These are phyloP conservation scores for Ia io DNA, from an alignment of 2,113 vertebrate genomes.

Conservation along the genomic window DNA sequence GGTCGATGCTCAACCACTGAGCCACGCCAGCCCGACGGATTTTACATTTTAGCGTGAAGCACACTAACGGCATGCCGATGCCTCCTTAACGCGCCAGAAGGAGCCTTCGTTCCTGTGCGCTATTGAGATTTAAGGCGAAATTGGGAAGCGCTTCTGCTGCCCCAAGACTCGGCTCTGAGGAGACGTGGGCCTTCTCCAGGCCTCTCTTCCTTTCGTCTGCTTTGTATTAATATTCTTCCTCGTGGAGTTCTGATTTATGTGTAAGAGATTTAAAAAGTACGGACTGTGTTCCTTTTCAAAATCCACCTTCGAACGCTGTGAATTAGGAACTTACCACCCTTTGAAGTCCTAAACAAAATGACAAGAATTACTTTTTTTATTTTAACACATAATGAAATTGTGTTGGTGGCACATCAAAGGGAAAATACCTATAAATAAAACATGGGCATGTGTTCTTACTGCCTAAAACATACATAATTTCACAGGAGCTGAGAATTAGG, in stretches of 20 bases:
- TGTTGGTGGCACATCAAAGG: slow-evolving; percentile 49
- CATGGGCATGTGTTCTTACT: not conserved
- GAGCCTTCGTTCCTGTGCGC: not conserved
- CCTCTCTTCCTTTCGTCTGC: not conserved
- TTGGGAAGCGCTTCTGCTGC: not conserved
- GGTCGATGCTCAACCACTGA: no score
- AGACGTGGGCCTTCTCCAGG: not conserved
- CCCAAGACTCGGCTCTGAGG: not conserved
- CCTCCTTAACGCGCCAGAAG: not conserved
- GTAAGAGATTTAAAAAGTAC: not conserved
- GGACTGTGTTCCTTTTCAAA: not conserved
- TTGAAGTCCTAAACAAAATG: slow-evolving; percentile 54
- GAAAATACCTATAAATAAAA: slow-evolving; percentile 43
- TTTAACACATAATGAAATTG: slow-evolving; percentile 34
- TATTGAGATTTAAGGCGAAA: not conserved
- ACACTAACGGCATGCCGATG: rapidly evolving
- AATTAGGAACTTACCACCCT: slow-evolving; percentile 37
- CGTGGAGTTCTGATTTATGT: slow-evolving; percentile 15
- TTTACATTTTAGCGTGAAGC: not conserved
- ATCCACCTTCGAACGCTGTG: not conserved
- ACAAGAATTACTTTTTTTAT: slow-evolving; percentile 27
- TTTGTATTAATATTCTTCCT: not conserved
- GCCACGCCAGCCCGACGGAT: no score
- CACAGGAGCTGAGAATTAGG: slow-evolving; percentile 31
- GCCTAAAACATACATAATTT: not conserved